Conservation (phyloP, 2,797 vertebrate genomes). For the Sardinella longiceps region DNA sequence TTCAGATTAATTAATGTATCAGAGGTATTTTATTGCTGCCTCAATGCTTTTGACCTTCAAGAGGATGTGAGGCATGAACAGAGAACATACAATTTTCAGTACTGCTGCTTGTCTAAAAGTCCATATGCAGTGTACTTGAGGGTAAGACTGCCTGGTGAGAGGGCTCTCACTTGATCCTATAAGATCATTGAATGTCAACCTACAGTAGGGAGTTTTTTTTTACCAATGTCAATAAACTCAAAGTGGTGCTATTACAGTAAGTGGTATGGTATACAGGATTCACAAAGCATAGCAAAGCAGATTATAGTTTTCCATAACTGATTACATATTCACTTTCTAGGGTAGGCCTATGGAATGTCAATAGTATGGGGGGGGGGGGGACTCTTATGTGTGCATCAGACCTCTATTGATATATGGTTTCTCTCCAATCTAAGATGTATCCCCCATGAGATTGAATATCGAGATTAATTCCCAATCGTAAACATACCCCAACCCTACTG, state of each 20-base stretch:
- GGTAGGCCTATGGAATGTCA: background rate
- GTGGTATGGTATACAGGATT: background rate
- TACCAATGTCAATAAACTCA: background rate
- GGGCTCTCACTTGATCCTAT: background rate
- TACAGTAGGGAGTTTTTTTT: background rate
- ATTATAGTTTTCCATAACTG: background rate
- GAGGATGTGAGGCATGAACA: background rate
- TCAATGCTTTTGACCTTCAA: slow-evolving; percentile 30
- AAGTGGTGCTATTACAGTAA: background rate
- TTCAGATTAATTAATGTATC: slow-evolving; percentile 32
- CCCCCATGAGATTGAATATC: background rate
- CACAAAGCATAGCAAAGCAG: background rate
- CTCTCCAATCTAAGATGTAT: background rate
- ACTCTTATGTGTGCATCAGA: background rate
- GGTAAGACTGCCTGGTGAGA: background rate
- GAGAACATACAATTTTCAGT: background rate
- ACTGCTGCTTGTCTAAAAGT: background rate
- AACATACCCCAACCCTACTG: background rate
- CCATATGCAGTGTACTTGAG: background rate
- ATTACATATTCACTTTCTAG: background rate
- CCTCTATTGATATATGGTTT: background rate
- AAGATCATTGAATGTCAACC: background rate
- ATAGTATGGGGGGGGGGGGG: too few species aligned
- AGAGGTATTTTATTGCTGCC: slow-evolving; percentile 37
- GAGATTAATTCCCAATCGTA: slow-evolving; percentile 3